Evolutionary conservation across 2,113 vertebrate genomes (phyloP).

Genomic region (Clupea harengus): DNA sequence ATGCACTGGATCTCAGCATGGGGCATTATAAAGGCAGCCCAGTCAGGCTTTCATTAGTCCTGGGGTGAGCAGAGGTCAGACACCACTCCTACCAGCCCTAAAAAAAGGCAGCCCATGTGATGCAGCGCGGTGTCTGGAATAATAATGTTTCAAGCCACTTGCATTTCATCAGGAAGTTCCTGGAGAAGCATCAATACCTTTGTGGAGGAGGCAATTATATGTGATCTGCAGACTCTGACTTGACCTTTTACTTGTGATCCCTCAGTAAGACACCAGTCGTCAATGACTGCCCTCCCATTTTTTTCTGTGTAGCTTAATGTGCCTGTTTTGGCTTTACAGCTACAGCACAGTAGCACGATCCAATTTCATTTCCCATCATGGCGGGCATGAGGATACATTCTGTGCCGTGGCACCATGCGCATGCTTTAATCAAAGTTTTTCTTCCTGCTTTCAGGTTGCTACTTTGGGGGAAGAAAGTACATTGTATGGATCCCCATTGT

Average conservation of each 20-base stretch:
- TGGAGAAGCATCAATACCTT: slow-evolving; percentile 51
- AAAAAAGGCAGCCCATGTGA: slow-evolving; percentile 80
- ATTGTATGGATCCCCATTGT: slow-evolving; percentile 47
- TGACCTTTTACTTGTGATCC: slow-evolving; percentile 73
- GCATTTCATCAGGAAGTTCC: slow-evolving; percentile 70
- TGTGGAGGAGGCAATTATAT: slow-evolving; percentile 70
- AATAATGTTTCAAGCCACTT: slow-evolving; percentile 63
- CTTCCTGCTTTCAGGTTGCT: slow-evolving; percentile 9
- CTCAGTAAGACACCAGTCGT: slow-evolving; percentile 59
- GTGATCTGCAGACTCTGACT: slow-evolving; percentile 72
- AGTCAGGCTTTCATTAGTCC: slow-evolving; percentile 83
- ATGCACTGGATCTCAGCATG: slow-evolving; percentile 69
- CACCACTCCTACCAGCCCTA: slow-evolving; percentile 73
- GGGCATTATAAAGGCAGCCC: slow-evolving; percentile 66
- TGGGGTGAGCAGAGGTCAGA: slow-evolving; percentile 78
- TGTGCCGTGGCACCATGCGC: background rate
- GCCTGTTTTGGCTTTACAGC: slow-evolving; percentile 42
- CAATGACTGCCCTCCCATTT: slow-evolving; percentile 42
- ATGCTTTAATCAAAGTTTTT: slow-evolving; percentile 20
- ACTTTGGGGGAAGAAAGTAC: slow-evolving; percentile 27
- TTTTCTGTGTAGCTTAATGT: slow-evolving; percentile 1
- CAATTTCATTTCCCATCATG: slow-evolving; percentile 27
- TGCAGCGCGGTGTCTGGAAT: slow-evolving; percentile 75
- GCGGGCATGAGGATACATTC: background rate
- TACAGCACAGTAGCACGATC: slow-evolving; percentile 27